Evolutionary conservation across 1,140 invertebrate species (phyloP).

Genomic region (Oscheius sp.): DNA sequence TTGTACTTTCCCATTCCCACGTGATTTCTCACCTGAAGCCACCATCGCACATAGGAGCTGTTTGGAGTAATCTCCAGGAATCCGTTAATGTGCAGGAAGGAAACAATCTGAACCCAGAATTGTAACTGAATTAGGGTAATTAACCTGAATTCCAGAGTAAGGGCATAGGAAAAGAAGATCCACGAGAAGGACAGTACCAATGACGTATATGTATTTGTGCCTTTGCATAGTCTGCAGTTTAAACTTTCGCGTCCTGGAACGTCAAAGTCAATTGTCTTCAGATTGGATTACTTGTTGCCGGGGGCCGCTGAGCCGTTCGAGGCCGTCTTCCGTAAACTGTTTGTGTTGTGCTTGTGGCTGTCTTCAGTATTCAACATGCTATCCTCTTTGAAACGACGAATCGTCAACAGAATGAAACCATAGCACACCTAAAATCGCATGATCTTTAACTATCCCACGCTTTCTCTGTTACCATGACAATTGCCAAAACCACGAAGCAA

Average conservation of each 20-base stretch:
- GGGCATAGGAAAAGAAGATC: slow-evolving; percentile 59
- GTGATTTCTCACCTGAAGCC: slow-evolving; percentile 45
- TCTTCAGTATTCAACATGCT: slow-evolving; percentile 47
- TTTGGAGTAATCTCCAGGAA: slow-evolving; percentile 47
- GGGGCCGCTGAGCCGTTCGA: slow-evolving; percentile 26
- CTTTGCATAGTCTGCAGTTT: slow-evolving; percentile 56
- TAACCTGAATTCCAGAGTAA: slow-evolving; percentile 56
- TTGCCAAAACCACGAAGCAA: slow-evolving; percentile 22
- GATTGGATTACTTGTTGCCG: slow-evolving; percentile 26
- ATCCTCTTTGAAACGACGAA: slow-evolving; percentile 58
- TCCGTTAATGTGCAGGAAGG: slow-evolving; percentile 58
- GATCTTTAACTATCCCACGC: background rate
- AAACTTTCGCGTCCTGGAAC: background rate
- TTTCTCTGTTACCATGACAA: background rate
- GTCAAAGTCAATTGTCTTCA: background rate
- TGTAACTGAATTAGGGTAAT: background rate
- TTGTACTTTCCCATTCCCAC: background rate
- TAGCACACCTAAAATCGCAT: slow-evolving; percentile 50
- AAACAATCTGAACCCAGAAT: slow-evolving; percentile 55
- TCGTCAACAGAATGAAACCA: slow-evolving; percentile 56
- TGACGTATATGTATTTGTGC: slow-evolving; percentile 61
- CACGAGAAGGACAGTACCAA: slow-evolving; percentile 58
- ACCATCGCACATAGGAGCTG: slow-evolving; percentile 56
- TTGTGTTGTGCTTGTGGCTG: slow-evolving; percentile 41
- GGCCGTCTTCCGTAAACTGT: slow-evolving; percentile 24